Evolutionary conservation across 2,113 vertebrate genomes (phyloP), one percentile per base, ranked within the genome.

Genomic region (Labeo catla): DNA sequence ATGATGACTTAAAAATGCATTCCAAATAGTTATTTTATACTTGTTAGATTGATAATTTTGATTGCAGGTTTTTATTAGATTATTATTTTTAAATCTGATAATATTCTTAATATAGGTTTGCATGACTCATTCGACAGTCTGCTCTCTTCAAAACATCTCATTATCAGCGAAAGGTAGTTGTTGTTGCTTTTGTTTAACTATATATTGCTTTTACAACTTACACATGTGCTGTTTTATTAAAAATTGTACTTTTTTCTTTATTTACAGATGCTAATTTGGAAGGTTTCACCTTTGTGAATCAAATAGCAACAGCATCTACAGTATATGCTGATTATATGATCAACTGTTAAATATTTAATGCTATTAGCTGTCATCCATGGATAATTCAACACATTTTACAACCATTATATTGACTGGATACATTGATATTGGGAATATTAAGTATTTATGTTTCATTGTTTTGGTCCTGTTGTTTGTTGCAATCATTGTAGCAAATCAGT

Each of bases 391-490:
- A 80, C 6, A 86, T 4, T 86, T 88, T 28, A 87, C 88, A 5
- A 86, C 87, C 45, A 85, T 92, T 76, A 77, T 92, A 65, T 57
- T 93, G 19, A 50, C 87, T 49, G 88, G 89, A n/a, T 92, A 91
- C 57, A 76, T 52, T 13, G 81, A 91, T 8, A 49, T 90, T 16
- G 90, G 90, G 6, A 19, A 77, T 0, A 8, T 82, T n/a, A 92
- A 76, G 65, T 89, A 92, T 54, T 47, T 92, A 6, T 91, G 83
- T 79, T 91, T 92, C 61, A 81, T 66, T 45, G 6, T 91, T 11
- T 86, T 78, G 15, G 1, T 89, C 34, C 4, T 92, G 5, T 68
- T 87, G 34, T 93, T 91, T 54, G 3, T 86, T 28, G 3, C 78
- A 4, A 87, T 87, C 11, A 65, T 92, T 47, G 11, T 89, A 5